A percentile compares a stretch with the other conserved stretches of the same genome.
Conservation (phyloP, 2,113 vertebrate genomes). For the Pollachius pollachius region DNA sequence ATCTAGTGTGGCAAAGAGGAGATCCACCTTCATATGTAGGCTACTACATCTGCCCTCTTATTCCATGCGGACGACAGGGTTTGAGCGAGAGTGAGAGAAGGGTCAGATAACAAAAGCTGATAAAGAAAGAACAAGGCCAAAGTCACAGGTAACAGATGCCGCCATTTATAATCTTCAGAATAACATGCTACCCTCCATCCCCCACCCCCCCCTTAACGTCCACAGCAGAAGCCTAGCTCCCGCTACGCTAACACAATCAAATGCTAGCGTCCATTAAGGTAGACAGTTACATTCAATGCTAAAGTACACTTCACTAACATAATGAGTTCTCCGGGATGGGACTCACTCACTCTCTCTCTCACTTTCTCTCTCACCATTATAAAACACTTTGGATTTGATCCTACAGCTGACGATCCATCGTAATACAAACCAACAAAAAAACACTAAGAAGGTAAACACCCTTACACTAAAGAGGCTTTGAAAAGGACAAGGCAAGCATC, state of each 20-base stretch:
- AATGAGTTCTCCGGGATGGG: conserved; percentile 62
- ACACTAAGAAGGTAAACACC: not conserved
- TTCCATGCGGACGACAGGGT: conserved; percentile 15
- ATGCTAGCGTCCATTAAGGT: conserved; percentile 35
- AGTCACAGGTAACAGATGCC: conserved; percentile 25
- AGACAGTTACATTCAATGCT: conserved; percentile 46
- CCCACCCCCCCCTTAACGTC: not conserved
- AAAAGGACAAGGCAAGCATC: too few relatives aligned
- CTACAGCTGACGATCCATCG: conserved; percentile 29
- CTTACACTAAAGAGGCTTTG: too few relatives aligned
- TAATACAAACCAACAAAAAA: not conserved
- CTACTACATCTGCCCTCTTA: too few relatives aligned
- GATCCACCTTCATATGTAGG: too few relatives aligned
- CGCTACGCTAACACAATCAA: conserved; percentile 28
- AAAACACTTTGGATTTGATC: conserved; percentile 47
- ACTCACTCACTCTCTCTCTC: conserved; percentile 61
- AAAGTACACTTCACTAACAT: conserved; percentile 53
- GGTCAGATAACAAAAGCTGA: conserved; percentile 42
- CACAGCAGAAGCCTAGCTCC: conserved; percentile 32
- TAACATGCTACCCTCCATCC: not conserved
- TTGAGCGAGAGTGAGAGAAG: not conserved
- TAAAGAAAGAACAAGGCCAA: conserved; percentile 21
- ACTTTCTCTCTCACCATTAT: conserved; percentile 52
- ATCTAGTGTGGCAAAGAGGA: too few relatives aligned
- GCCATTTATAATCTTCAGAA: conserved; percentile 37